These are phyloP conservation scores for Calliopum simillimum DNA, from an alignment of 2,888 invertebrate species.

Conservation along the genomic window DNA sequence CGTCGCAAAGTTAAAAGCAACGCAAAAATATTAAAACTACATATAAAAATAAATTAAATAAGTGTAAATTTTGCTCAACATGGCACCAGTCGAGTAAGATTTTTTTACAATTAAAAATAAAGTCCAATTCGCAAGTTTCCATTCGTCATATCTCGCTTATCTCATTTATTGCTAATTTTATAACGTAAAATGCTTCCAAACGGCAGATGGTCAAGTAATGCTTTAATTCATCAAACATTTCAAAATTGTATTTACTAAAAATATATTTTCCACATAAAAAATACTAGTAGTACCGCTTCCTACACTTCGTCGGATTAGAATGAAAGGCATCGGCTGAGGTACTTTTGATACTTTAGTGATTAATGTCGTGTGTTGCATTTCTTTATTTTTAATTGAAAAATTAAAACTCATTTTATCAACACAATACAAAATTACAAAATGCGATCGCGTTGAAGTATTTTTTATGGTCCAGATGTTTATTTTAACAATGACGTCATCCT, in stretches of 20 bases:
- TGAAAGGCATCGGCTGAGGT: too few relatives aligned
- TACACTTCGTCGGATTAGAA: too few relatives aligned
- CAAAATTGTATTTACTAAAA: background rate
- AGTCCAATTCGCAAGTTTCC: background rate
- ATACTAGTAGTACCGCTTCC: too few relatives aligned
- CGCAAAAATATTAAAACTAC: background rate
- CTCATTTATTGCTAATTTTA: background rate
- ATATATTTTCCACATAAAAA: background rate
- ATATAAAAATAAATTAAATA: background rate
- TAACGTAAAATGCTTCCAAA: background rate
- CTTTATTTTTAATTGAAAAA: too few relatives aligned
- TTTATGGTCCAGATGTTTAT: slow-evolving; percentile 56
- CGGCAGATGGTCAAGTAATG: slow-evolving; percentile 22
- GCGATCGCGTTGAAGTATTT: slow-evolving; percentile 44
- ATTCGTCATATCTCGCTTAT: slow-evolving; percentile 8
- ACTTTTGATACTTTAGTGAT: too few relatives aligned
- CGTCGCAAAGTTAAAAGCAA: slow-evolving; percentile 1
- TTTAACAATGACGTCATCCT: slow-evolving; percentile 55
- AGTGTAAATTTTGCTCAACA: slow-evolving; percentile 27
- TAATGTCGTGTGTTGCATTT: too few relatives aligned
- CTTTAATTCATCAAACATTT: slow-evolving; percentile 8
- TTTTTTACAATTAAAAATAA: background rate
- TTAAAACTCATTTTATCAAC: background rate
- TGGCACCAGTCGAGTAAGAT: slow-evolving; percentile 50
- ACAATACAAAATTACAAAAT: slow-evolving; percentile 3